Conservation (phyloP, 2,888 invertebrate species). For the Athripsodes cinereus region DNA sequence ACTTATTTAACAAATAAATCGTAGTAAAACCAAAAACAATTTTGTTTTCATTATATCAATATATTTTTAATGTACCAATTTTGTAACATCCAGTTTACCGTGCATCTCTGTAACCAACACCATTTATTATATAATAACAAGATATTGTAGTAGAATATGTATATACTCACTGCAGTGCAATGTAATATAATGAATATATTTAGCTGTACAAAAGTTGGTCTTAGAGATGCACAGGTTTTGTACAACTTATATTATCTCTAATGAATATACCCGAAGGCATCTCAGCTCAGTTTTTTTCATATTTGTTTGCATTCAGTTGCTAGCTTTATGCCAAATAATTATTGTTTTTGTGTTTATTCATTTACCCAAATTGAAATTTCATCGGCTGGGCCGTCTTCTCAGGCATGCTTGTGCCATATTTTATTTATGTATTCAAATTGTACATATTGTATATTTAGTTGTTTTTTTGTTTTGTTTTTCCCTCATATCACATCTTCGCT, state of each 20-base stretch:
- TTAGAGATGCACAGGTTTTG: not conserved
- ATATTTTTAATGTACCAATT: too few species aligned
- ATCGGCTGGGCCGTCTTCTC: constrained; percentile 17
- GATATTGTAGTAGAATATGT: too few species aligned
- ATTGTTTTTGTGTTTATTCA: not conserved
- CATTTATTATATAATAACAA: too few species aligned
- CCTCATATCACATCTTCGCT: constrained; percentile 21
- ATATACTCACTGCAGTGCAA: too few species aligned
- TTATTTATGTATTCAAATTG: constrained; percentile 11
- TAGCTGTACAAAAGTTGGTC: too few species aligned
- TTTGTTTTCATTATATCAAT: too few species aligned
- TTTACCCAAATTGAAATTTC: not conserved
- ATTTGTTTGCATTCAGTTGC: constrained; percentile 1
- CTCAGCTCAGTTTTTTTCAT: not conserved
- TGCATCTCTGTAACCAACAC: too few species aligned
- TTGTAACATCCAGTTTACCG: too few species aligned
- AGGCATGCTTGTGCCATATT: constrained; percentile 26
- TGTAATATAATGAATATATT: too few species aligned
- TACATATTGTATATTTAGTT: constrained; percentile 27
- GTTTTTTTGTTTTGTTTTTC: constrained; percentile 26
- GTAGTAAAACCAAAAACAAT: too few species aligned
- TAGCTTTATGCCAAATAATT: not conserved
- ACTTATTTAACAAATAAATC: too few species aligned
- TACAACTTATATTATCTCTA: not conserved
- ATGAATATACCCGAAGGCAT: constrained; percentile 1